phyloP scores from a whole-genome alignment of 2,888 invertebrate genomes.

The Oxyteleia sp. region DNA sequence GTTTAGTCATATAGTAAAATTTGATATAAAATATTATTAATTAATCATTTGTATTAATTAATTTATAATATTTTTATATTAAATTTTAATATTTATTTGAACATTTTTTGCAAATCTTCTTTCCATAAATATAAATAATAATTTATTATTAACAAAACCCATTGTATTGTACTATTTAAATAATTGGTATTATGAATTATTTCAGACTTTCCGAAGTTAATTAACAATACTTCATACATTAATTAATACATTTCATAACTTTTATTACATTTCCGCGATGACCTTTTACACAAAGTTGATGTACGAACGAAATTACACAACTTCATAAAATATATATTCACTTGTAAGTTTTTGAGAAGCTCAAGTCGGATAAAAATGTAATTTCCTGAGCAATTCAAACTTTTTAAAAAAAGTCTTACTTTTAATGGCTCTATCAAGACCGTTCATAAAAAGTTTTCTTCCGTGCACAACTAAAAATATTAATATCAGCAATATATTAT shows the following conservation, averaged over 20 bases:
- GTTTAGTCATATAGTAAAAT: too few relatives aligned
- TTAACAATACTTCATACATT: too few relatives aligned
- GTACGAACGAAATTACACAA: slow-evolving; percentile 12
- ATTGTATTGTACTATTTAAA: too few relatives aligned
- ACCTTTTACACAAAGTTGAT: background rate
- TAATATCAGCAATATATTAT: slow-evolving; percentile 1
- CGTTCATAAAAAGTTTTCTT: slow-evolving; percentile 1
- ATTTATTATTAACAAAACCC: too few relatives aligned
- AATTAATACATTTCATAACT: background rate
- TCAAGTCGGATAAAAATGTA: slow-evolving; percentile 18
- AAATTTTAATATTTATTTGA: too few relatives aligned
- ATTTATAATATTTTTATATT: too few relatives aligned
- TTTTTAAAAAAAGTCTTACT: slow-evolving; percentile 6
- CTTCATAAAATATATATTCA: slow-evolving; percentile 16
- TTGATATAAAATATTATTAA: too few relatives aligned
- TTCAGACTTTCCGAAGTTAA: too few relatives aligned
- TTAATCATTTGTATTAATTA: too few relatives aligned
- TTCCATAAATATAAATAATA: too few relatives aligned
- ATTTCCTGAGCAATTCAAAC: slow-evolving; percentile 10
- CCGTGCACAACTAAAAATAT: background rate
- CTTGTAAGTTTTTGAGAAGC: slow-evolving; percentile 19
- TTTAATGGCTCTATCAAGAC: slow-evolving; percentile 12
- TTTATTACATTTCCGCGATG: background rate
- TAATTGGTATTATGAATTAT: too few relatives aligned
- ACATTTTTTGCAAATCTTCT: too few relatives aligned